Conservation (phyloP, 1,140 invertebrate genomes). For the Drosophila murphyi region DNA sequence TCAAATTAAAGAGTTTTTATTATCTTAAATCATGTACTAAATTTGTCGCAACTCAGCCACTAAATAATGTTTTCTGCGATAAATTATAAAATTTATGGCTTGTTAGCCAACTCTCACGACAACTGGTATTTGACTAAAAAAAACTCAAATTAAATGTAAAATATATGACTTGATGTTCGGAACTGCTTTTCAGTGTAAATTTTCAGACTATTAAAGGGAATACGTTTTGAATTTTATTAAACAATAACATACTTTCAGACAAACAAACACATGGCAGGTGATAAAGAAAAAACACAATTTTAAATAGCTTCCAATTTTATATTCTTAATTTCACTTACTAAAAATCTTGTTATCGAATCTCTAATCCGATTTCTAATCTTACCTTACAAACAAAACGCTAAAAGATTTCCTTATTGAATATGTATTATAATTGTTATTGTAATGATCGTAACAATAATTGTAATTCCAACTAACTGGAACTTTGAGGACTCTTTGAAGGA, state of each 20-base stretch:
- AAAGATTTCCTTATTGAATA: too few relatives aligned
- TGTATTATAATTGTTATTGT: too few relatives aligned
- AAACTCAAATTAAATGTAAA: conserved; percentile 15
- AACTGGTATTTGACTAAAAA: neutral
- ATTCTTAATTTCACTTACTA: too few relatives aligned
- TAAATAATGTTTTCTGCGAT: neutral
- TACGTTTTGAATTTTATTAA: conserved; percentile 52
- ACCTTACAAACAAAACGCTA: too few relatives aligned
- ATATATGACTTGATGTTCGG: conserved; percentile 27
- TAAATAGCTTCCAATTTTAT: too few relatives aligned
- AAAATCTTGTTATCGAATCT: too few relatives aligned
- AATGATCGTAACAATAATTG: neutral
- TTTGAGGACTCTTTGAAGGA: neutral
- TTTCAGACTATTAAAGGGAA: conserved; percentile 23
- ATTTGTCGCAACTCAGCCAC: neutral
- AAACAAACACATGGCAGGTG: neutral
- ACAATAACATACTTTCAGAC: conserved; percentile 33
- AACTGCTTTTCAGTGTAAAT: neutral
- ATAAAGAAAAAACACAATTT: too few relatives aligned
- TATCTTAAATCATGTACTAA: neutral
- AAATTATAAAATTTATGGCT: conserved; percentile 9
- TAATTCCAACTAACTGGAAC: too few relatives aligned
- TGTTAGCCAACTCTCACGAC: conserved; percentile 1
- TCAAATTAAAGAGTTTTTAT: neutral
- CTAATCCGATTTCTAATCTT: too few relatives aligned